Base-by-base conservation (phyloP, 2,113 vertebrate genomes). In the Clupea harengus region DNA sequence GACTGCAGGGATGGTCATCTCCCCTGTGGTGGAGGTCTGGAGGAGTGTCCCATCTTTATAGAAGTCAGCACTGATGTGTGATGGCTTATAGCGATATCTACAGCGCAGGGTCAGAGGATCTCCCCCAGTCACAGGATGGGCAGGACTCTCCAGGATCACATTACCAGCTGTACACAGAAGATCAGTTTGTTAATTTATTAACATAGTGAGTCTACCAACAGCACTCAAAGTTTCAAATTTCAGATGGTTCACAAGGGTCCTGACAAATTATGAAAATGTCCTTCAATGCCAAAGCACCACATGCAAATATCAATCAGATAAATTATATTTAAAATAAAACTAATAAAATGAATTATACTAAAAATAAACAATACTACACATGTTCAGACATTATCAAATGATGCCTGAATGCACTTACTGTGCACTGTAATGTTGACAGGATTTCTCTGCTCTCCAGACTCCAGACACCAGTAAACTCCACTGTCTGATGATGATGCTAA, bases 1-100 rank as follows among this genome's bases (percentile, higher is more conserved):
- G 83, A 90, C 89, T 83, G 86, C 84, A n/a, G 85, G 25, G 2
- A 92, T 89, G 0, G 32, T 85, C 50, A 92, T 82, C 85, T 90
- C 84, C 5, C 11, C 0, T 81, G 44, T 1, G 44, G 46, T 47
- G 4, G 83, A 78, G 15, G 67, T 89, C 75, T 88, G 72, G 28
- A 78, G 28, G 72, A 78, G 72, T 78, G 72, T 78, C 72, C 72
- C 72, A 78, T 78, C 28, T 78, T 39, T 78, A 78, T 78, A 78
- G 72, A 78, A 78, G 25, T 78, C 72, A 78, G 72, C 72, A 78
- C 28, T 78, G 72, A 78, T 44, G 25, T 78, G 0, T 78, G 72
- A 78, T 78, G 72, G 72, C 72, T 78, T 28, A 15, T 78, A 17
- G 72, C 72, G 72, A 78, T 78, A 78, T 78, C 72, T 78, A 78